These are phyloP conservation scores for Clusia tigrina DNA, from an alignment of 2,888 invertebrate genomes.

Conservation along the genomic window DNA sequence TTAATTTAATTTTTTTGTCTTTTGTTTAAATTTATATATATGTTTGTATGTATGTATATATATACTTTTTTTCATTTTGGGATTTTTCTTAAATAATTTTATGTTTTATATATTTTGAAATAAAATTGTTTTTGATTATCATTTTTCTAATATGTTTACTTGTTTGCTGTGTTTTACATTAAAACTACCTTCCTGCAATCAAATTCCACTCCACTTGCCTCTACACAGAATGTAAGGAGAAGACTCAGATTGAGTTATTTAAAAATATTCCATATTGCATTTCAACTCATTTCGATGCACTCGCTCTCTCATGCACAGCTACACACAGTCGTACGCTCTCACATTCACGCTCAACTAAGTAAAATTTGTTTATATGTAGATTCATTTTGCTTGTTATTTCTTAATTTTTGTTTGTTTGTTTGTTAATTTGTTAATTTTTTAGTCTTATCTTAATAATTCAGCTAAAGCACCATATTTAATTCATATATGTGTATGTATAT, in stretches of 20 bases:
- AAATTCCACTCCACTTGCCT: too few relatives aligned
- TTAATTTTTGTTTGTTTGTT: conserved; percentile 17
- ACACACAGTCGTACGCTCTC: conserved; percentile 1
- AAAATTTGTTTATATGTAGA: conserved; percentile 23
- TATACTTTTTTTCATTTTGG: conserved; percentile 17
- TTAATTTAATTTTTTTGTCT: conserved; percentile 12
- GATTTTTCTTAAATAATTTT: conserved; percentile 3
- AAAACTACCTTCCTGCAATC: not conserved
- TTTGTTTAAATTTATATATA: not conserved
- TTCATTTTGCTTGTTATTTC: conserved; percentile 6
- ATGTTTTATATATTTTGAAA: conserved; percentile 6
- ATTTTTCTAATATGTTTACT: conserved; percentile 13
- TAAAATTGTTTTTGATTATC: conserved; percentile 19
- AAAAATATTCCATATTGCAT: too few relatives aligned
- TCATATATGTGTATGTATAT: too few relatives aligned
- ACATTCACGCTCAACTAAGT: conserved; percentile 19
- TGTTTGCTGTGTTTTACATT: conserved; percentile 7
- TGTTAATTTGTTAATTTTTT: conserved; percentile 31
- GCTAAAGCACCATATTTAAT: conserved; percentile 59
- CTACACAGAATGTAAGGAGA: too few relatives aligned
- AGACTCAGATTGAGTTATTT: too few relatives aligned
- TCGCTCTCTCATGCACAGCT: not conserved
- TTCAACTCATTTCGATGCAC: not conserved
- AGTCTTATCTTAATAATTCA: conserved; percentile 53
- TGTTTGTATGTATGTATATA: conserved; percentile 9